These are phyloP conservation scores for Cyclopterus lumpus DNA, from an alignment of 2,797 vertebrate species.

Conservation along the genomic window DNA sequence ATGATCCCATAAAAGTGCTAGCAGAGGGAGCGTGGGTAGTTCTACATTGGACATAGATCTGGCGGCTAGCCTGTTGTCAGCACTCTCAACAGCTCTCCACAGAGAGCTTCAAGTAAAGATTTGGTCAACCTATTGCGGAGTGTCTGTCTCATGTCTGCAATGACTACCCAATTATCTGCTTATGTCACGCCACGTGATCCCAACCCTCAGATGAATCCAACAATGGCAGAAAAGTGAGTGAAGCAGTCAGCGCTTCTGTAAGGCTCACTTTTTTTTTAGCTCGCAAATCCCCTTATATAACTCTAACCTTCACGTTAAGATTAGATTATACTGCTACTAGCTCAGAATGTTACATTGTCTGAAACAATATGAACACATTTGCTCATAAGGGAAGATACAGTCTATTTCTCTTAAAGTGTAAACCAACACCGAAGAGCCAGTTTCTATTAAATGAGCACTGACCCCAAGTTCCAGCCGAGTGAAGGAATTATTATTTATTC, in stretches of 20 bases:
- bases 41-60: constrained; percentile 72
- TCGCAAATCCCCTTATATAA: constrained; percentile 59
- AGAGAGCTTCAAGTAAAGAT: constrained; percentile 50
- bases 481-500: constrained; percentile 79
- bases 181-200: constrained; percentile 27
- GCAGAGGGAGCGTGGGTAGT: constrained; percentile 81
- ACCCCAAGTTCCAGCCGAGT: constrained; percentile 50
- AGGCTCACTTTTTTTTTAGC: constrained; percentile 24
- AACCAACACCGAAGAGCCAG: constrained; percentile 31
- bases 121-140: constrained; percentile 43
- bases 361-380: constrained; percentile 48
- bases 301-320: constrained; percentile 53
- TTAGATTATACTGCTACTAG: constrained; percentile 42
- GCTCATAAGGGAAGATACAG: constrained; percentile 32
- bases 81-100: constrained; percentile 61
- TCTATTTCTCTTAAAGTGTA: constrained; percentile 24
- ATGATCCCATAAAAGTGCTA: constrained; percentile 77
- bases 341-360: constrained; percentile 60
- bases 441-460: constrained; percentile 39
- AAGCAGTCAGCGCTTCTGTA: background rate
- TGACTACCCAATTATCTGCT: constrained; percentile 40
- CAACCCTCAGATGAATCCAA: constrained; percentile 15
- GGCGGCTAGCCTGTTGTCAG: constrained; percentile 69
- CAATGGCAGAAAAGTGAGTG: background rate
- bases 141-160: constrained; percentile 31